Evolutionary conservation across 1,140 invertebrate species (phyloP), one percentile per base, ranked within the genome.

Genomic region (Drosophila malerkotliana): DNA sequence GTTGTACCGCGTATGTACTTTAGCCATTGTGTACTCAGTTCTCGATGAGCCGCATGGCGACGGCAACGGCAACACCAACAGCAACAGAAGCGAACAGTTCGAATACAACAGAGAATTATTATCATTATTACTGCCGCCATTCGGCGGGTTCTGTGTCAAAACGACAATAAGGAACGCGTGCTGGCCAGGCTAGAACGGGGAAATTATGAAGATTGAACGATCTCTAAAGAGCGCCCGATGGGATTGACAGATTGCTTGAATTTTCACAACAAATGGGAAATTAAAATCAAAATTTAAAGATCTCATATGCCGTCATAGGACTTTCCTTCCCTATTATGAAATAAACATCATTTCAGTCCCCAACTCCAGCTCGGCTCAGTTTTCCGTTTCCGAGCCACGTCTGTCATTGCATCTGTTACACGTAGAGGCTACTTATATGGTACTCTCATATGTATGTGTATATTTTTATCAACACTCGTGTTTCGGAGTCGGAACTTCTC

Each of bases 1-100:
- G 49, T 49, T 74, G 72, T 73, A 74, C 59, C 48, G 44, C 61
- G 78, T 83, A 63, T 89, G 84, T 88, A 88, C 79, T 88, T 88
- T 83, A 83, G 76, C 79, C 83, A 87, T 87, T 87, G 82, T 87
- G 82, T 87, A 88, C 82, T 79, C 82, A 82, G 83, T 79, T 72
- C 82, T 82, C 82, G 83, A 78, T 82, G 75, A 75, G 81, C 66
- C 62, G 72, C 63, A 69, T 72, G 77, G 73, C 80, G 63, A 77
- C 72, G 72, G 60, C 55, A 66, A 53, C 71, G 62, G 52, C 75
- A 58, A 56, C 59, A 56, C 21, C 68, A 55, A 56, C 59, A 56
- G 32, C 68, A 55, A 52, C 55, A 72, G 57, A 45, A 52, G 67
- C 67, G 26, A 73, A 74, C 61, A 47, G 71, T 75, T 75, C 60